A percentile compares a stretch with the other conserved stretches of the same genome.
phyloP scores from a whole-genome alignment of 2,113 vertebrate species.

The Apaloderma vittatum region DNA sequence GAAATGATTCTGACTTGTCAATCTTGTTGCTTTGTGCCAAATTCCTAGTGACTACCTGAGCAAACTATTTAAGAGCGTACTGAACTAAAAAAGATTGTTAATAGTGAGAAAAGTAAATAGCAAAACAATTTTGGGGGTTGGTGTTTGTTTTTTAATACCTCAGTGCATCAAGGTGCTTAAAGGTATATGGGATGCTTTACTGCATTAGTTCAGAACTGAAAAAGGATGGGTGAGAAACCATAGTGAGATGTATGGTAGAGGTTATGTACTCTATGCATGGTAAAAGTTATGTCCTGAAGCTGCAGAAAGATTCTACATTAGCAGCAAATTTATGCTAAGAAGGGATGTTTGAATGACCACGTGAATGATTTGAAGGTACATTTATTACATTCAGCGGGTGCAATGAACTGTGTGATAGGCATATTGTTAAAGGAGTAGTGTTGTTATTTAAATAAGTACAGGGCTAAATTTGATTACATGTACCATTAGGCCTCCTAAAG shows the following conservation, averaged over 20 bases:
- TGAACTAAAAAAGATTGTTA: background rate
- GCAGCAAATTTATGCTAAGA: constrained; percentile 39
- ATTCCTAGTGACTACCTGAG: constrained; percentile 25
- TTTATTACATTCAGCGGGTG: constrained; percentile 72
- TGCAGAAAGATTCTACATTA: constrained; percentile 29
- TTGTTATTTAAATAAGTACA: constrained; percentile 75
- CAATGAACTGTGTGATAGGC: constrained; percentile 72
- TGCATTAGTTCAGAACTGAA: background rate
- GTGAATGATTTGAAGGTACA: constrained; percentile 66
- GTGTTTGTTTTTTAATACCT: background rate
- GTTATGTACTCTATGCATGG: background rate
- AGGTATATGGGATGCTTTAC: background rate
- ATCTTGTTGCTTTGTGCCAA: constrained; percentile 18
- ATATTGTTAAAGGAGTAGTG: constrained; percentile 59
- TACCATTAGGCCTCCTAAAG: constrained; percentile 61
- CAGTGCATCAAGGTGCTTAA: background rate
- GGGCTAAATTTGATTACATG: constrained; percentile 72
- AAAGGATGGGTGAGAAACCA: background rate
- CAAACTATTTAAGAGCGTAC: background rate
- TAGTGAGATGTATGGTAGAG: background rate
- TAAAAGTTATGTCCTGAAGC: constrained; percentile 4
- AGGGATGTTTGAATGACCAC: constrained; percentile 57
- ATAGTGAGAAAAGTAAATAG: background rate
- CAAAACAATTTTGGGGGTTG: background rate
- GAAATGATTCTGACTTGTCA: constrained; percentile 25